A percentile compares a stretch with the other conserved stretches of the same genome.
Evolutionary conservation across 2,113 vertebrate genomes (phyloP).

Genomic region (Channa argus): DNA sequence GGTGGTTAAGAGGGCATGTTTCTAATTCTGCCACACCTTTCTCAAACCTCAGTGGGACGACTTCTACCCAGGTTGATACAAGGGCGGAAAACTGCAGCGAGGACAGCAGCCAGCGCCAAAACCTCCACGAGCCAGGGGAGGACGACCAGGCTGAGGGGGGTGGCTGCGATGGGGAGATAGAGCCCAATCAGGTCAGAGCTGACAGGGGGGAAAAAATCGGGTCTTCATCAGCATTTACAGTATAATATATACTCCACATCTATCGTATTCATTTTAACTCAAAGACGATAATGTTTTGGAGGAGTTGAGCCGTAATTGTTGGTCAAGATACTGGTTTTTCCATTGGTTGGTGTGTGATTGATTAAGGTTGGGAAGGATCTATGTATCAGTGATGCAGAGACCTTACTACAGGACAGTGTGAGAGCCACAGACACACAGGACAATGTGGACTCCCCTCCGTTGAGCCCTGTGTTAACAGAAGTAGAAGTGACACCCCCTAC

Average conservation of each 20-base stretch:
- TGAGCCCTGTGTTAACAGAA: conserved; percentile 39
- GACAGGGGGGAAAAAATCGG: no score
- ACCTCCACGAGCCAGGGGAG: conserved; percentile 16
- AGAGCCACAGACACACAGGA: conserved; percentile 43
- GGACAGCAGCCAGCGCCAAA: conserved; percentile 10
- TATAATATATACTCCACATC: neutral
- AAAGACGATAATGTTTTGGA: neutral
- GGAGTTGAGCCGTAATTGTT: neutral
- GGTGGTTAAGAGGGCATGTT: conserved; percentile 54
- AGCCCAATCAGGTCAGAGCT: conserved; percentile 41
- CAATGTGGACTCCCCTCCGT: conserved; percentile 32
- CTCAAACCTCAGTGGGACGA: conserved; percentile 54
- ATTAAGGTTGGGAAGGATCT: conserved; percentile 32
- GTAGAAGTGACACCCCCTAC: conserved; percentile 34
- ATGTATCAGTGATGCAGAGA: conserved; percentile 29
- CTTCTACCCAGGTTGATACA: conserved; percentile 39
- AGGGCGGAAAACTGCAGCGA: neutral
- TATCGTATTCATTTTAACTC: neutral
- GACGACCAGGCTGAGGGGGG: neutral
- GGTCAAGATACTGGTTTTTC: neutral
- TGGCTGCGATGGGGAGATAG: conserved; percentile 27
- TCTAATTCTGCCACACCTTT: conserved; percentile 39
- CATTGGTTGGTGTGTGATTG: conserved; percentile 29
- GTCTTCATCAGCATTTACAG: neutral
- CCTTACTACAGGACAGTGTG: conserved; percentile 31